phyloP scores from a whole-genome alignment of 2,113 vertebrate species.

The Penelope pileata region DNA sequence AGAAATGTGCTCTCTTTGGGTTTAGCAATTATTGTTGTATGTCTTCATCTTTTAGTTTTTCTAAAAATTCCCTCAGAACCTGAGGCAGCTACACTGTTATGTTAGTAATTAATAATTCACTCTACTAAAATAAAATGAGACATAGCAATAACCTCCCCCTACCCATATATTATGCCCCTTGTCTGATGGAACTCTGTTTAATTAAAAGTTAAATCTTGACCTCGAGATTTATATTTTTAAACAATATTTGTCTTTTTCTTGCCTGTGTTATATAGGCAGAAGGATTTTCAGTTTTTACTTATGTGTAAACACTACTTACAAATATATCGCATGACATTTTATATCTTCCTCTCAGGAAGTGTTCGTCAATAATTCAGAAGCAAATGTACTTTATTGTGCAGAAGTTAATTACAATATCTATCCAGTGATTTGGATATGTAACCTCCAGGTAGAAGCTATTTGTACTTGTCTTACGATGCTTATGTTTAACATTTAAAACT shows the following conservation, averaged over 20 bases:
- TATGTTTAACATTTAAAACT: conserved; percentile 22
- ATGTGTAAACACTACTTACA: background rate
- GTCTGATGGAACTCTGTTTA: background rate
- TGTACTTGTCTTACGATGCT: conserved; percentile 44
- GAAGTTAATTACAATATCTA: conserved; percentile 53
- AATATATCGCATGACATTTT: background rate
- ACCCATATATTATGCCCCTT: background rate
- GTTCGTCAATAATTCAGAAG: conserved; percentile 28
- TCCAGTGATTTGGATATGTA: conserved; percentile 8
- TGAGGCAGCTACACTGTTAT: background rate
- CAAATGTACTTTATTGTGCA: conserved; percentile 4
- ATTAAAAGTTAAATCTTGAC: background rate
- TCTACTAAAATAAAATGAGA: background rate
- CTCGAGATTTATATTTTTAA: background rate
- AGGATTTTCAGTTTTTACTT: conserved; percentile 9
- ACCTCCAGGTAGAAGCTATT: conserved; percentile 46
- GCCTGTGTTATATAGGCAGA: background rate
- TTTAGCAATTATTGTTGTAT: background rate
- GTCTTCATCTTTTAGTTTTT: background rate
- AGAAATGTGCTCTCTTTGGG: background rate
- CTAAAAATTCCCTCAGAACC: background rate
- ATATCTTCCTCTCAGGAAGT: conserved; percentile 35
- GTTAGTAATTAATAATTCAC: background rate
- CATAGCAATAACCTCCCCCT: background rate
- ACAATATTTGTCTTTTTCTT: background rate